A percentile compares a stretch with the other conserved stretches of the same genome.
These are phyloP conservation scores for Musca domestica DNA, from an alignment of 1,140 invertebrate genomes.

Conservation along the genomic window DNA sequence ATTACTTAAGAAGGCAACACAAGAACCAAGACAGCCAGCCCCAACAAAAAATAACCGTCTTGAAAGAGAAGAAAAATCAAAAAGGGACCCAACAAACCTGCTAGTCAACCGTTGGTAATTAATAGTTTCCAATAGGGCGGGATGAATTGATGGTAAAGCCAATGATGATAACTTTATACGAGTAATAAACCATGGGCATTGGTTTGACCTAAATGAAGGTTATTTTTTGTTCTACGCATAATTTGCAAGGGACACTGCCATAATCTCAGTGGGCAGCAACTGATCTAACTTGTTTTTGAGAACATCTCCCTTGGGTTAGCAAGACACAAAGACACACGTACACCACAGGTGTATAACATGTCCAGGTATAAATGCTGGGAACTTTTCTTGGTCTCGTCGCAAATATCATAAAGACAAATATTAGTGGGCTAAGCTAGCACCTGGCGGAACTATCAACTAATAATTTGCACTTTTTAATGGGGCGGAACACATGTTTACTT, in stretches of 20 bases:
- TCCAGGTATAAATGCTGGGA: too few relatives aligned
- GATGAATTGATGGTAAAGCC: neutral
- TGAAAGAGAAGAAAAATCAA: too few relatives aligned
- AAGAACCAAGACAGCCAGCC: neutral
- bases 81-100: neutral
- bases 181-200: neutral
- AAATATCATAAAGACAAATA: slow-evolving; percentile 9
- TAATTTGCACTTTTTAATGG: slow-evolving; percentile 25
- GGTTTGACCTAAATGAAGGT: slow-evolving; percentile 1
- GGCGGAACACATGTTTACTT: neutral
- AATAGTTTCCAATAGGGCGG: slow-evolving; percentile 18
- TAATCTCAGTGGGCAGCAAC: too few relatives aligned
- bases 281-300: too few relatives aligned
- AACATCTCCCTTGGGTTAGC: neutral
- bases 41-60: too few relatives aligned
- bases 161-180: slow-evolving; percentile 13
- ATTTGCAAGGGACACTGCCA: too few relatives aligned
- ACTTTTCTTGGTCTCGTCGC: neutral
- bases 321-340: too few relatives aligned
- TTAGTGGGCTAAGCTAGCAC: neutral
- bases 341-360: too few relatives aligned
- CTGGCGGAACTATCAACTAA: slow-evolving; percentile 23
- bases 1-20: slow-evolving; percentile 11
- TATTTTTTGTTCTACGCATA: neutral
- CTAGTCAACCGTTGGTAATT: neutral